Conservation (phyloP, 1,140 invertebrate species). For the Euwallacea fornicatus region DNA sequence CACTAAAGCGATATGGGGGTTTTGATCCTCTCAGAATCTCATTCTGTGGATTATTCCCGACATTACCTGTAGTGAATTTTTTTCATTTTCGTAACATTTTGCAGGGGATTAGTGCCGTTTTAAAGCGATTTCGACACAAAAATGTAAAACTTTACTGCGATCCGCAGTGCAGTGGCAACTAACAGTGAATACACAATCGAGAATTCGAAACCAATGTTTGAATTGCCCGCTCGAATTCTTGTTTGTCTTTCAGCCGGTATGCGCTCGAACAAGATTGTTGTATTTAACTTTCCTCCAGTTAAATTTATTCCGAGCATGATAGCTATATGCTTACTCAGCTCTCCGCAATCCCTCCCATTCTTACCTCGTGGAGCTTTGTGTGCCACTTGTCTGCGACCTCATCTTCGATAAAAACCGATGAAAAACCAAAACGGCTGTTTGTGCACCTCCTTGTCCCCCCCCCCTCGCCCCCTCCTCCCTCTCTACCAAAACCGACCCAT, state of each 20-base stretch:
- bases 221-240: background rate
- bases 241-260: slow-evolving; percentile 2
- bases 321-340: no score
- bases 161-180: background rate
- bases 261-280: slow-evolving; percentile 1
- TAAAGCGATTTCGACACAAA: background rate
- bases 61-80: background rate
- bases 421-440: no score
- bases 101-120: background rate
- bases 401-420: no score
- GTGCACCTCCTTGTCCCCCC: no score
- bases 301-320: no score
- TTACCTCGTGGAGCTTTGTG: no score
- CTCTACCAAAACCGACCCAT: no score
- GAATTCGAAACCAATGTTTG: slow-evolving; percentile 2
- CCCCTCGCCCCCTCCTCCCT: no score
- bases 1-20: background rate
- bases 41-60: no score
- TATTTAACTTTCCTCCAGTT: background rate
- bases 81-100: background rate
- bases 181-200: background rate
- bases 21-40: background rate
- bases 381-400: no score
- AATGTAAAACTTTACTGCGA: background rate
- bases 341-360: no score